A percentile compares a stretch with the other conserved stretches of the same genome.
Evolutionary conservation across 1,140 invertebrate genomes (phyloP).

Genomic region (Lasioglossum albipes): DNA sequence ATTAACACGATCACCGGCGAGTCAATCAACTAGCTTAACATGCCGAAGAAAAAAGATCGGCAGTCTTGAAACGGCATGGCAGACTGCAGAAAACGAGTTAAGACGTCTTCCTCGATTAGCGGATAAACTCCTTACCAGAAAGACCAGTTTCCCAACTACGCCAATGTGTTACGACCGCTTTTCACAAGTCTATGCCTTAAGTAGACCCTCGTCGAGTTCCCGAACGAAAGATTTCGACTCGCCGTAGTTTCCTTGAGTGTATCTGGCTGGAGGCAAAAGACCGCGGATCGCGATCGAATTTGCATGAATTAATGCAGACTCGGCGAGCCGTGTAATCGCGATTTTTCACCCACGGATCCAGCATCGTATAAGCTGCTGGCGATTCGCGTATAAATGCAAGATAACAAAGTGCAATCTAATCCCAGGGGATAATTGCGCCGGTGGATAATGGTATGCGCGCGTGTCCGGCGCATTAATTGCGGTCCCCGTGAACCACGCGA

Average conservation of each 20-base stretch:
- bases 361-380: neutral
- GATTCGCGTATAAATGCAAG: neutral
- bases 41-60: too few relatives aligned
- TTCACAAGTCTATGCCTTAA: too few relatives aligned
- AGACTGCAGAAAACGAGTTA: too few relatives aligned
- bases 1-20: too few relatives aligned
- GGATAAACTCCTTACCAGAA: too few relatives aligned
- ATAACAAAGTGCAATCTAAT: slow-evolving; percentile 9
- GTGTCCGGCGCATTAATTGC: neutral
- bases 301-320: slow-evolving; percentile 41
- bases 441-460: neutral
- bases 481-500: too few relatives aligned
- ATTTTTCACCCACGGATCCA: neutral
- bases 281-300: slow-evolving; percentile 30
- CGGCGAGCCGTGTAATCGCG: slow-evolving; percentile 38
- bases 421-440: neutral
- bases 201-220: too few relatives aligned
- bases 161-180: too few relatives aligned
- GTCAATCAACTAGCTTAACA: too few relatives aligned
- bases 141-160: too few relatives aligned
- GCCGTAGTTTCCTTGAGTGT: neutral
- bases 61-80: too few relatives aligned
- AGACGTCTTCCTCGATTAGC: too few relatives aligned
- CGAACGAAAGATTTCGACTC: neutral
- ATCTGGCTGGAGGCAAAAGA: neutral